These are phyloP conservation scores for Rhagophthalmus giganteus DNA, from an alignment of 2,888 invertebrate species.

Conservation along the genomic window DNA sequence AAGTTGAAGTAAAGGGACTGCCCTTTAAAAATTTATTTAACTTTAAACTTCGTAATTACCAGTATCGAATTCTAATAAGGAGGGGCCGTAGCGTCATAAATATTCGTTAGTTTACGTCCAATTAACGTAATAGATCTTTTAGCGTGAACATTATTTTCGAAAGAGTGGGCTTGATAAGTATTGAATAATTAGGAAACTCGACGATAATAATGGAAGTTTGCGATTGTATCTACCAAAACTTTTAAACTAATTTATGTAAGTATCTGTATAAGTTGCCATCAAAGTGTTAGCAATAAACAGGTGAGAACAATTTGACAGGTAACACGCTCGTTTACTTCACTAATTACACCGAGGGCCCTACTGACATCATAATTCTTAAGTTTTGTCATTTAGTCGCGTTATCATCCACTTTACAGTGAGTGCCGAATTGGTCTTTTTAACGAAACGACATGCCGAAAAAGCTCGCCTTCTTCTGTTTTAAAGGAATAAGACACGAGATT, in stretches of 20 bases:
- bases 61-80: too few species aligned
- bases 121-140: too few species aligned
- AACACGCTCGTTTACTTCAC: constrained; percentile 20
- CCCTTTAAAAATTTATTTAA: too few species aligned
- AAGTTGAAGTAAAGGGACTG: too few species aligned
- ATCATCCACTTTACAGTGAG: constrained; percentile 25
- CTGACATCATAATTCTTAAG: constrained; percentile 28
- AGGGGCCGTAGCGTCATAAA: too few species aligned
- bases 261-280: constrained; percentile 5
- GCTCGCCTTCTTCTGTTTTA: constrained; percentile 5
- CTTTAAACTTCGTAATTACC: too few species aligned
- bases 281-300: constrained; percentile 22
- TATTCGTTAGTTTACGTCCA: too few species aligned
- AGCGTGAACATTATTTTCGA: too few species aligned
- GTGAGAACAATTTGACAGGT: constrained; percentile 30
- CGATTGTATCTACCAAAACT: constrained; percentile 3
- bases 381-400: constrained; percentile 30
- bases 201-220: constrained; percentile 4
- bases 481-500: neutral
- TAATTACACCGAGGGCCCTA: constrained; percentile 23
- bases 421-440: constrained; percentile 18
- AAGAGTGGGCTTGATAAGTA: too few species aligned
- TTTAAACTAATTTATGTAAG: constrained; percentile 15
- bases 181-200: too few species aligned
- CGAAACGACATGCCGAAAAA: constrained; percentile 3